A percentile compares a stretch with the other conserved stretches of the same genome.
Conservation (phyloP, 2,888 invertebrate genomes). For the Apotomis betuletana region DNA sequence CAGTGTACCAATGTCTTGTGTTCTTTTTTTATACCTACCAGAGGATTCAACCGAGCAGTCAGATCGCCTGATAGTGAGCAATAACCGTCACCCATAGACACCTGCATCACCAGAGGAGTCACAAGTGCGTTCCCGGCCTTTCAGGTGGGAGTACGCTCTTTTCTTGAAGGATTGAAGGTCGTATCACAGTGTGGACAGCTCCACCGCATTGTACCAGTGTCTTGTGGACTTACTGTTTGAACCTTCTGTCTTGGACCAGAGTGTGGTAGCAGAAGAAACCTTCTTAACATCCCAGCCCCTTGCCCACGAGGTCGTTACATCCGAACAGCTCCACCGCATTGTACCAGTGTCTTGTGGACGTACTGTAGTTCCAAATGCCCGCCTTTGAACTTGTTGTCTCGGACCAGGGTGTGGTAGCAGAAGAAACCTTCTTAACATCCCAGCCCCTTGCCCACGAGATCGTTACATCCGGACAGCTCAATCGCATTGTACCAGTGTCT, state of each 20-base stretch:
- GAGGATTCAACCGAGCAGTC: too few relatives aligned
- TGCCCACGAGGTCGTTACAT: slow-evolving; percentile 20
- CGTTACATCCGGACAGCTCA: slow-evolving; percentile 6
- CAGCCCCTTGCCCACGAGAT: slow-evolving; percentile 15
- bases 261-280: slow-evolving; percentile 27
- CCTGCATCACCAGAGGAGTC: too few relatives aligned
- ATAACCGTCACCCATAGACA: too few relatives aligned
- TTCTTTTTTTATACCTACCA: too few relatives aligned
- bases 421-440: slow-evolving; percentile 33
- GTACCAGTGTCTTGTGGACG: not conserved
- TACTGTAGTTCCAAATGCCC: not conserved
- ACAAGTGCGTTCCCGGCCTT: too few relatives aligned
- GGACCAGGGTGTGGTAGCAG: slow-evolving; percentile 18
- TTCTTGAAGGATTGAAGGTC: too few relatives aligned
- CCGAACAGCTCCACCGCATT: not conserved
- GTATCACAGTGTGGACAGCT: not conserved
- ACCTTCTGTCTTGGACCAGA: not conserved
- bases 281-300: slow-evolving; percentile 28
- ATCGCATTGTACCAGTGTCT: not conserved
- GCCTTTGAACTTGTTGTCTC: not conserved
- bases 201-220: not conserved
- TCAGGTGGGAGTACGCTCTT: too few relatives aligned
- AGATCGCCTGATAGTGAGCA: too few relatives aligned
- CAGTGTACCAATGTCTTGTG: too few relatives aligned
- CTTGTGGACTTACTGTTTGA: not conserved